Percentiles rank a stretch among this genome's conserved stretches.
Conservation (phyloP, 2,113 vertebrate genomes). For the Lipophrys pholis region DNA sequence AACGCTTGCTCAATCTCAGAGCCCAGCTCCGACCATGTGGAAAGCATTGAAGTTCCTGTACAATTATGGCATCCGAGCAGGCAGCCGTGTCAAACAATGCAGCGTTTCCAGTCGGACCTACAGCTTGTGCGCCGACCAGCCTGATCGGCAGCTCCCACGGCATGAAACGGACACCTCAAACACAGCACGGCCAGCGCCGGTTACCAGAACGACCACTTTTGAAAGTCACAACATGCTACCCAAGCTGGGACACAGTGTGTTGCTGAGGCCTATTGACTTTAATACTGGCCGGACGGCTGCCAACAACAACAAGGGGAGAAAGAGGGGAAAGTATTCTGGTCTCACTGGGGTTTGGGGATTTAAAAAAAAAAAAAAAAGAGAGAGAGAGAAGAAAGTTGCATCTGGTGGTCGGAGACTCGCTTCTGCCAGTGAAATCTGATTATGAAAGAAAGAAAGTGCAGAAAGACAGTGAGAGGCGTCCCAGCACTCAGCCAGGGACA, state of each 20-base stretch:
- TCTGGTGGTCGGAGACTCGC: slow-evolving; percentile 46
- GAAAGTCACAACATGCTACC: slow-evolving; percentile 47
- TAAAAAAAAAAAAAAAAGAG: slow-evolving; percentile 11
- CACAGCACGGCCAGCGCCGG: slow-evolving; percentile 17
- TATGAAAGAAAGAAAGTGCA: slow-evolving; percentile 41
- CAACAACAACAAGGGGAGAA: slow-evolving; percentile 68
- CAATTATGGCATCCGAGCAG: slow-evolving; percentile 64
- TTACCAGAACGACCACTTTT: slow-evolving; percentile 45
- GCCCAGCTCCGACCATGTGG: slow-evolving; percentile 50
- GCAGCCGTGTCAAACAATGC: slow-evolving; percentile 44
- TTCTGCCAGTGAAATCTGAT: slow-evolving; percentile 67
- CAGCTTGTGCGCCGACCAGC: slow-evolving; percentile 22
- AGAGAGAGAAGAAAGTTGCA: slow-evolving; percentile 4
- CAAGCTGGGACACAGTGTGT: slow-evolving; percentile 54
- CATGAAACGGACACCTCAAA: neutral
- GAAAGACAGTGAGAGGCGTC: slow-evolving; percentile 12
- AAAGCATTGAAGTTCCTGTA: slow-evolving; percentile 57
- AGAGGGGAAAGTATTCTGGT: slow-evolving; percentile 42
- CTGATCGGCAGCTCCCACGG: slow-evolving; percentile 5
- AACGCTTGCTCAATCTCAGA: slow-evolving; percentile 53
- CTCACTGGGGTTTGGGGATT: slow-evolving; percentile 41
- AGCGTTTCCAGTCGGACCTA: slow-evolving; percentile 34
- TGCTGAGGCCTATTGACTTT: slow-evolving; percentile 52
- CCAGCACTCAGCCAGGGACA: slow-evolving; percentile 3
- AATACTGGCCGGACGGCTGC: slow-evolving; percentile 55